Conservation (phyloP, 2,113 vertebrate genomes). For the Perca schrenkii region DNA sequence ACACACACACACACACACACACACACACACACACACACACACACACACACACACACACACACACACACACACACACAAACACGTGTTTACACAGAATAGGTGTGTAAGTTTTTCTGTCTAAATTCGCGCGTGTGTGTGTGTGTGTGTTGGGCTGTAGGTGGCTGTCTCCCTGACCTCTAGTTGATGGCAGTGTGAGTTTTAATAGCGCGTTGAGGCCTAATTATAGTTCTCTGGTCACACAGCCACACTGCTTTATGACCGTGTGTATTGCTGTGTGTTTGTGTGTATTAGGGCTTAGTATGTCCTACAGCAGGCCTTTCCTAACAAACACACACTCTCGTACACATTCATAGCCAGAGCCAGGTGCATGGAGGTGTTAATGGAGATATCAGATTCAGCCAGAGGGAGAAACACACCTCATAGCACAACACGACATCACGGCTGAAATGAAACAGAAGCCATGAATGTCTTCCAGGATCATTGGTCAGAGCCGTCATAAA, state of each 20-base stretch:
- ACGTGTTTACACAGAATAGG: conserved; percentile 54
- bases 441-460: conserved; percentile 67
- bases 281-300: conserved; percentile 66
- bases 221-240: conserved; percentile 79
- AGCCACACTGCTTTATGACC: conserved; percentile 70
- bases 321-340: conserved; percentile 58
- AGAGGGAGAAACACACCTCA: conserved; percentile 61
- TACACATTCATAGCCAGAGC: conserved; percentile 26
- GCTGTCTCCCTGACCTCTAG: conserved; percentile 79
- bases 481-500: background rate
- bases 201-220: conserved; percentile 82
- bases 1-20: conserved; percentile 25
- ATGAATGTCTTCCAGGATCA: conserved; percentile 17
- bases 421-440: conserved; percentile 39
- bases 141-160: conserved; percentile 70
- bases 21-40: conserved; percentile 32
- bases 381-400: conserved; percentile 78
- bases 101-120: conserved; percentile 57
- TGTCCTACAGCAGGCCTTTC: conserved; percentile 70
- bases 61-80: conserved; percentile 26
- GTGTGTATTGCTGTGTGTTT: conserved; percentile 50
- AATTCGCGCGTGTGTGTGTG: conserved; percentile 45
- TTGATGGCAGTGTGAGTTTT: conserved; percentile 80
- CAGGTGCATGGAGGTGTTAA: conserved; percentile 75
- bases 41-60: conserved; percentile 26